phyloP scores from a whole-genome alignment of 2,113 vertebrate genomes.

The Galeopterus variegatus region DNA sequence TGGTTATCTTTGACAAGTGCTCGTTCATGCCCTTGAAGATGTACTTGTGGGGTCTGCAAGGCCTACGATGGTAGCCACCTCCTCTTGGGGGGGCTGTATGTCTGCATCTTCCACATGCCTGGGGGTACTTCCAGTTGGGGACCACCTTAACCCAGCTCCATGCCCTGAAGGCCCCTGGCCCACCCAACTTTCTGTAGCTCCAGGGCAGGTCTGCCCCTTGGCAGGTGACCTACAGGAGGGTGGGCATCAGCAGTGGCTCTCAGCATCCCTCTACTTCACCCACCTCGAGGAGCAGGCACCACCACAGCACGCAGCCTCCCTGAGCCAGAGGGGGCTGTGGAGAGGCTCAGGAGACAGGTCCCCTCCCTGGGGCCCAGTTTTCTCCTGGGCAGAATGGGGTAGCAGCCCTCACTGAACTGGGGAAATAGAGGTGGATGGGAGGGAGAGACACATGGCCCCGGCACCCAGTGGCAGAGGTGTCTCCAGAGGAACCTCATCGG shows the following conservation, averaged over 20 bases:
- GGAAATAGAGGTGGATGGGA: fast-evolving
- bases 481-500: not conserved
- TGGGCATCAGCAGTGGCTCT: not conserved
- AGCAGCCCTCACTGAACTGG: not conserved
- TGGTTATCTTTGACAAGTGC: fast-evolving
- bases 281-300: not conserved
- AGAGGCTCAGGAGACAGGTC: not conserved
- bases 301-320: not conserved
- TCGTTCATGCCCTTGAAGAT: not conserved
- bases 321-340: not conserved
- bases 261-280: not conserved
- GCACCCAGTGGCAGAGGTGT: not conserved
- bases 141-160: not conserved
- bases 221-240: not conserved
- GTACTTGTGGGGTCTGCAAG: not conserved
- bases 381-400: not conserved
- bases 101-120: not conserved
- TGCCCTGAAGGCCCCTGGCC: not conserved
- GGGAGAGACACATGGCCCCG: not conserved
- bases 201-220: not conserved
- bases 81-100: not conserved
- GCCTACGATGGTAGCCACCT: not conserved
- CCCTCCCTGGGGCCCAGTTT: not conserved
- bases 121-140: not conserved
- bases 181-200: not conserved